Evolutionary conservation across 2,888 invertebrate species (phyloP), one percentile per base, ranked within the genome.

Genomic region (Drosophila trichaetosa): DNA sequence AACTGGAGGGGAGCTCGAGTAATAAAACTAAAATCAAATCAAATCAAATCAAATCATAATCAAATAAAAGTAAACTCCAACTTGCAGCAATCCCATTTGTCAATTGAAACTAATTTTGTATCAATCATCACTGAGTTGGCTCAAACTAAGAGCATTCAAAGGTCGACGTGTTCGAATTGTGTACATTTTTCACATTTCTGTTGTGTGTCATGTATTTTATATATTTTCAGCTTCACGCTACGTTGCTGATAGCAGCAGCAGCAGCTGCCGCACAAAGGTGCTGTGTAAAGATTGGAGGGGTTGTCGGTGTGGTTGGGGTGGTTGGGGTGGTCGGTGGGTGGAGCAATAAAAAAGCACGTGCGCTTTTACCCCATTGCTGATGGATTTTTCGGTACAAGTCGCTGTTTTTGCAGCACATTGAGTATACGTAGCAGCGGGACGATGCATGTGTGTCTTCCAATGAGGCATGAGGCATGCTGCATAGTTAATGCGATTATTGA

Each of bases 311-410:
- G 36, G n/a, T 2, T 21, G 4, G 24, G 1, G 13, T n/a, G 36
- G 24, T 2, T 21, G 4, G 16, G 1, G 8, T 13, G 33, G 8
- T n/a, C n/a, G 11, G 13, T 1, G 27, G 18, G 33, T 29, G 46
- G 67, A 27, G 60, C 61, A 69, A 62, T 34, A 54, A 34, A 68
- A n/a, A 64, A 53, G 48, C 56, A 60, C 52, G 49, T 66, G 73
- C 38, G 49, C 48, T n/a, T 58, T 21, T 42, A 16, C 8, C 16
- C 24, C n/a, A 31, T 33, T 71, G 69, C 52, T 82, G 75, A 82
- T 82, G 54, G 67, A 79, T 80, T 40, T 80, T 76, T 61, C 46
- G 56, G 53, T 49, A 34, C n/a, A 60, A 42, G 74, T 54, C 52
- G 53, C 5, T 34, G 33, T 34, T 59, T 33, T 21, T 18, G 16